Base-by-base conservation (phyloP, 2,797 vertebrate genomes). In the Brachyrhaphis roseni region DNA sequence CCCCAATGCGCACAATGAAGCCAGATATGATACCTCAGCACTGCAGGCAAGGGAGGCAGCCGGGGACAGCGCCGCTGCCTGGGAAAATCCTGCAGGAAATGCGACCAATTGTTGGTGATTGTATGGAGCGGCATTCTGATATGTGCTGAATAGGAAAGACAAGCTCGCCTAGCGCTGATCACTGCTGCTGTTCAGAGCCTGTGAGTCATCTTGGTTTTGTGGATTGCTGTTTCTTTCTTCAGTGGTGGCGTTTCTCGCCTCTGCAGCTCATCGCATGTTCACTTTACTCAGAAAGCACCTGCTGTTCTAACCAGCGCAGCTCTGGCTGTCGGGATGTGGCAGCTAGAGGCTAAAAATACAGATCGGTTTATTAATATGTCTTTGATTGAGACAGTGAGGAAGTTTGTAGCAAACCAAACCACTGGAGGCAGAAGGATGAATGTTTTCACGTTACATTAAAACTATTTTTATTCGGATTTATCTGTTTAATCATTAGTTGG, bases 1-100 rank as follows among this genome's bases (percentile, higher is more conserved):
- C 95, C 95, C 87, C 81, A 7, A 2, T 49, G 83, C 4, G 90
- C 94, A 96, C 95, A 96, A 96, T 95, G 95, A 94, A 90, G 90
- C 92, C 93, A 94, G 94, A 95, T 95, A 95, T 95, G 94, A 96
- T 95, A 94, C 92, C 91, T 89, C 90, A 91, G 90, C 94, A 95
- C 95, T 96, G 94, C 94, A 95, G 95, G 95, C 94, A 76, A 94
- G 94, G 95, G 95, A 95, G 95, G 95, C 90, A 93, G 90, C 91
- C 75, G 87, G 91, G 88, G 85, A 83, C 76, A 90, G 85, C 82
- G 93, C 94, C 92, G 91, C 94, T 93, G 94, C 95, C 90, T 95
- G 93, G 87, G 90, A 94, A 95, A 95, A 82, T 94, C 92, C 95
- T 95, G 94, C 89, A 94, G 95, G 95, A 93, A 94, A 88, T 85